Percentiles rank a stretch among this genome's conserved stretches.
Evolutionary conservation across 2,888 invertebrate species (phyloP).

Genomic region (Smittia sp.): DNA sequence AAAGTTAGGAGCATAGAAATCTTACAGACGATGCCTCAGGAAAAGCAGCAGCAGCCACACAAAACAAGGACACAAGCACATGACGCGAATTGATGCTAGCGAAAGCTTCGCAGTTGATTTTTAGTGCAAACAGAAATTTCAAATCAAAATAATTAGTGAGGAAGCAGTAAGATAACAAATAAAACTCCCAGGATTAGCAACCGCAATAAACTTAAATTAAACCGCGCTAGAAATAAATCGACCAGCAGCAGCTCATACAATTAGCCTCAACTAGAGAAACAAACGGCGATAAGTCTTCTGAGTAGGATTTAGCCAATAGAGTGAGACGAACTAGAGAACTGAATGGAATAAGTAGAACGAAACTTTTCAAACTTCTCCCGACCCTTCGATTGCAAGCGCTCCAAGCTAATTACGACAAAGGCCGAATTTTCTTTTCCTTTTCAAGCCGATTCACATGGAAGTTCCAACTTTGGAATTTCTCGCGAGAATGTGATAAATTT

Average conservation of each 20-base stretch:
- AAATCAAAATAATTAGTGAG: neutral
- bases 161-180: neutral
- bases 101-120: neutral
- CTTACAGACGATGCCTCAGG: neutral
- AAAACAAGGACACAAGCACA: neutral
- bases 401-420: neutral
- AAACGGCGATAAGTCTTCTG: neutral
- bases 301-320: neutral
- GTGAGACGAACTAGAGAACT: neutral
- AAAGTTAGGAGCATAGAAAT: neutral
- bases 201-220: neutral
- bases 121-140: neutral
- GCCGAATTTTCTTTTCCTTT: neutral
- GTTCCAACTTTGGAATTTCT: neutral
- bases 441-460: neutral
- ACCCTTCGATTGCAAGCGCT: neutral
- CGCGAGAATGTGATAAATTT: conserved; percentile 23
- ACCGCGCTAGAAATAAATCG: neutral
- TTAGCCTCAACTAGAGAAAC: neutral
- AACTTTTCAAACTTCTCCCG: neutral
- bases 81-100: neutral
- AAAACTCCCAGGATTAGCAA: neutral
- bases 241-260: neutral
- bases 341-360: neutral
- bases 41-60: neutral